Conservation (phyloP, 2,113 vertebrate genomes). For the Oreochromis spilurus region DNA sequence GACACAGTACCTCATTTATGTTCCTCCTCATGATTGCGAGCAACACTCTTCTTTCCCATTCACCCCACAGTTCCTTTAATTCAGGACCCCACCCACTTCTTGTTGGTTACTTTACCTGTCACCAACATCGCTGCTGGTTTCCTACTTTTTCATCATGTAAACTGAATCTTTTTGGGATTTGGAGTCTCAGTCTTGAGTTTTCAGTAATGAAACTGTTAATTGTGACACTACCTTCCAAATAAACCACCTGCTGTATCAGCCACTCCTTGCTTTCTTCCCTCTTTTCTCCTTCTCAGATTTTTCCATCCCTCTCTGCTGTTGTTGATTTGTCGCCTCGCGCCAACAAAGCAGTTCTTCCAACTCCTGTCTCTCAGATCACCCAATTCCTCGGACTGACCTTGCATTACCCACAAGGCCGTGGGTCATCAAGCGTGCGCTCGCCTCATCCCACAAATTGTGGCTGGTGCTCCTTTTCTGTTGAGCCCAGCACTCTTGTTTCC, state of each 20-base stretch:
- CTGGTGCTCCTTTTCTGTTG: constrained; percentile 16
- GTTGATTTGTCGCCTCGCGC: neutral
- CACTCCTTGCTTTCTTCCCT: neutral
- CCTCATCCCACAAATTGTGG: constrained; percentile 44
- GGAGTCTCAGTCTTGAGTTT: too few species aligned
- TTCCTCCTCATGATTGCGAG: rapidly evolving
- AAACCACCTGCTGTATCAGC: neutral
- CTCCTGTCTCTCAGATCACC: neutral
- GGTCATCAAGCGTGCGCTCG: constrained; percentile 3
- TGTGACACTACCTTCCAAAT: rapidly evolving
- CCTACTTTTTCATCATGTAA: neutral
- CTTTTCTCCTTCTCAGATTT: neutral
- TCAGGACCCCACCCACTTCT: neutral
- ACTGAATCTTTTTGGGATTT: neutral
- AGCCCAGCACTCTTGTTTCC: constrained; percentile 36
- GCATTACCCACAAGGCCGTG: constrained; percentile 20
- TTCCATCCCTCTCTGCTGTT: neutral
- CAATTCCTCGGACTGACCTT: constrained; percentile 21
- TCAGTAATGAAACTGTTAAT: neutral
- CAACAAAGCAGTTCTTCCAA: neutral
- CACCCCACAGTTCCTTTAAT: neutral
- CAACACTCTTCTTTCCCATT: neutral
- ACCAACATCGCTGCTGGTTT: neutral
- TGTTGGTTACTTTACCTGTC: neutral
- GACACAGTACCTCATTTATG: neutral